Base-by-base conservation (phyloP, 2,888 invertebrate species). In the Epistrophe grossulariae region DNA sequence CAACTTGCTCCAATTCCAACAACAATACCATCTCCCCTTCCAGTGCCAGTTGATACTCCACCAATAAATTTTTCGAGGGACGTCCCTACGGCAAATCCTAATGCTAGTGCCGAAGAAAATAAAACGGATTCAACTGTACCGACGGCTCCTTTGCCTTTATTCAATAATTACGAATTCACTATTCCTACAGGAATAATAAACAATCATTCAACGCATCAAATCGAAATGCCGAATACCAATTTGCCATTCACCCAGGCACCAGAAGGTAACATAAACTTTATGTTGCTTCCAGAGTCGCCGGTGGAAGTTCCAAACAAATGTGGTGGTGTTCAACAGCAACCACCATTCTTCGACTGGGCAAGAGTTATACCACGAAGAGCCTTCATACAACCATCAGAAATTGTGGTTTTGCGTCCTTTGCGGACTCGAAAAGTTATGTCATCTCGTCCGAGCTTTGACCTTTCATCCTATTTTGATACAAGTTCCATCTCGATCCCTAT, bases 401-500 rank as follows among this genome's bases (percentile, higher is more conserved):
- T 87, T 9, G 50, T 87, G 1, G 70, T 79, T 8, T 7, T 87
- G 24, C 74, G 83, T 8, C 87, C 87, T 10, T 24, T 87, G 11
- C 83, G 87, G 0, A 87, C 87, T 2, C 40, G 87, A 24, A 87
- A 79, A 72, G 59, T 74, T 2, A 45, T 68, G 52, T 72, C 87
- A 7, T 38, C 74, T 9, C 79, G 83, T 15, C 48, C 64, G 4
- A 76, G 43, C 15, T 57, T 79, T 9, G 87, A 87, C 66, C 57
- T 87, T 0, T 45, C 83, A 0, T 60, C 87, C 4, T 87, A 83
- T 40, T 83, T 82, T 10, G 82, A 83, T 35, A 82, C 79, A 4
- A 87, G 83, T 19, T 17, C 79, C 15, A 83, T 83, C 2, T 68
- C 71, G 6, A 87, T 82, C 13, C 83, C 87, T 0, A 87, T 87